Conservation (phyloP, 2,888 invertebrate genomes). For the Hydraecia micacea region DNA sequence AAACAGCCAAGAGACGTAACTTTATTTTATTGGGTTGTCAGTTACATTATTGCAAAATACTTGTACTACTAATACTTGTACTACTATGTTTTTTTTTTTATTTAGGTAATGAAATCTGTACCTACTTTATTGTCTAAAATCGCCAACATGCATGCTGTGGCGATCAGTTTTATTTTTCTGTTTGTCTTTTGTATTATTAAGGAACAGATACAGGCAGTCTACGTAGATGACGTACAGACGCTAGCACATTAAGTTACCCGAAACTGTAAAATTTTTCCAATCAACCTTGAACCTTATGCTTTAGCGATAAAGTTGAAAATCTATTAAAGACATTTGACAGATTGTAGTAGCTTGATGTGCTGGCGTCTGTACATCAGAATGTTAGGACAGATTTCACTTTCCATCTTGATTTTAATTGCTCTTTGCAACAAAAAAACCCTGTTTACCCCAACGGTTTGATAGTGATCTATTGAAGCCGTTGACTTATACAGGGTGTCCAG, state of each 20-base stretch:
- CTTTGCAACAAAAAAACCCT: background rate
- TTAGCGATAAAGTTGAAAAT: too few species aligned
- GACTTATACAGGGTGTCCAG: too few species aligned
- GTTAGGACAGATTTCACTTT: background rate
- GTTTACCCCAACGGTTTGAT: background rate
- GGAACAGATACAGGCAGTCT: background rate
- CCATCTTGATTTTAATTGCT: background rate
- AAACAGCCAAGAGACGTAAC: conserved; percentile 5
- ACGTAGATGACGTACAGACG: background rate
- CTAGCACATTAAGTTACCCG: too few species aligned
- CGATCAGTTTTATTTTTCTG: background rate
- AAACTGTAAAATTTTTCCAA: too few species aligned
- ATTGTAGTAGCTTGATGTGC: too few species aligned
- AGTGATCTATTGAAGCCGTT: background rate
- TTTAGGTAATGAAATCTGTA: background rate
- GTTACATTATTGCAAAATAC: conserved; percentile 12
- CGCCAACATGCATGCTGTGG: background rate
- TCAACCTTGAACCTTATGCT: too few species aligned
- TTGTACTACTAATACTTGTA: too few species aligned
- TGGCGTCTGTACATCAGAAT: background rate
- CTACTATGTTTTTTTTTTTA: background rate
- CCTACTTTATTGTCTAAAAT: background rate
- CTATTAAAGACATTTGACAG: too few species aligned
- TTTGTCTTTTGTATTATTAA: background rate
- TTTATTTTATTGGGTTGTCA: conserved; percentile 18